Conservation (phyloP, 2,113 vertebrate species). For the Arvicanthis niloticus region DNA sequence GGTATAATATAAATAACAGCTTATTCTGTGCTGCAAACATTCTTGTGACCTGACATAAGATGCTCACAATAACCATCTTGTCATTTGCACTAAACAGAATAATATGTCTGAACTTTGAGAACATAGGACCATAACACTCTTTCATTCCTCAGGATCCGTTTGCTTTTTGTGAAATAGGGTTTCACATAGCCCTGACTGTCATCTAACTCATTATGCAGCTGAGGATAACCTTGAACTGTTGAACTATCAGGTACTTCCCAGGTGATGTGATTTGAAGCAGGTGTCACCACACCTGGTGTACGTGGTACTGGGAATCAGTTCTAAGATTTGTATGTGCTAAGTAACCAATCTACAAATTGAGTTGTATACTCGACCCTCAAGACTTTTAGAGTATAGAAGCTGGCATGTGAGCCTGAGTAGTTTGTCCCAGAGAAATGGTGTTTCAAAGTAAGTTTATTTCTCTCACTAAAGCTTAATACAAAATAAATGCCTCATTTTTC, state of each 20-base stretch:
- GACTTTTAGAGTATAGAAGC: not conserved
- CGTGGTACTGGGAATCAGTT: too few species aligned
- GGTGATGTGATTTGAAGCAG: not conserved
- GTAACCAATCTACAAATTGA: not conserved
- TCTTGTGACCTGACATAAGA: not conserved
- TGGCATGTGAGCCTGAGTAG: not conserved
- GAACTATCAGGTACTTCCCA: not conserved
- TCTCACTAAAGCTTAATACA: not conserved
- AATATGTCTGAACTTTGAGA: not conserved
- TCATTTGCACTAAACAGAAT: not conserved
- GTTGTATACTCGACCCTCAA: not conserved
- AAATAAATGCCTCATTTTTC: not conserved
- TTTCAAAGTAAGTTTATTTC: not conserved
- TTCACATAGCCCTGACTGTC: too few species aligned
- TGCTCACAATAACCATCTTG: slow-evolving; percentile 21
- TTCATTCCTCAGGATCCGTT: not conserved
- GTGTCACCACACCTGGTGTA: too few species aligned
- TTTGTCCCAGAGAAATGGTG: not conserved
- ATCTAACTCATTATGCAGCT: not conserved
- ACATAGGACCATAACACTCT: not conserved
- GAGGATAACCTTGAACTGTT: not conserved
- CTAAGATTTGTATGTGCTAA: not conserved
- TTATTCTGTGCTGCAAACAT: not conserved
- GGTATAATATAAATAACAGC: not conserved
- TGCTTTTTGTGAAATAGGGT: not conserved